Evolutionary conservation across 2,113 vertebrate genomes (phyloP).

Genomic region (Pluvianellus socialis): DNA sequence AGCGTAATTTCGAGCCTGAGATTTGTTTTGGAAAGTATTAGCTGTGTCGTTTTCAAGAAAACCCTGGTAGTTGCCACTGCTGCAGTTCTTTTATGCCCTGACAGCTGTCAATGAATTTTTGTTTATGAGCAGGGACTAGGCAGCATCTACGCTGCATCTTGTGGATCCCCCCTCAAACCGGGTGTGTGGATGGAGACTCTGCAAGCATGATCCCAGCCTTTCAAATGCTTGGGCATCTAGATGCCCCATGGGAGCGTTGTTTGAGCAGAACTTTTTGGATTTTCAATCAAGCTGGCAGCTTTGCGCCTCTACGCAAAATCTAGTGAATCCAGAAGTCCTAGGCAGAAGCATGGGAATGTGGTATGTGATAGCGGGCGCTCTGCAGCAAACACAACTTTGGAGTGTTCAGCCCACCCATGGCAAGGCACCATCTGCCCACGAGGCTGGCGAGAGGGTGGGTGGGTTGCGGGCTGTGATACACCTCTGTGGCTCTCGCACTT

Average conservation of each 20-base stretch:
- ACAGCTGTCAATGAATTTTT: neutral
- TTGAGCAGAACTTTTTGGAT: neutral
- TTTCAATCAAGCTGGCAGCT: neutral
- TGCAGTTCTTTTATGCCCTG: neutral
- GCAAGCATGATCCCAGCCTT: neutral
- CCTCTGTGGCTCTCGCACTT: neutral
- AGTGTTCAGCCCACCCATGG: neutral
- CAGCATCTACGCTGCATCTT: neutral
- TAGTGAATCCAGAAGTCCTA: neutral
- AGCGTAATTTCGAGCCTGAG: neutral
- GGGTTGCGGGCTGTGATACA: neutral
- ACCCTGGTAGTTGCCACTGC: neutral
- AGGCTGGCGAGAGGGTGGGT: neutral
- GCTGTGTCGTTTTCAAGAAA: neutral
- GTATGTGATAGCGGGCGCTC: fast-evolving
- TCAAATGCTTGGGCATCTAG: neutral
- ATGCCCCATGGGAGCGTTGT: neutral
- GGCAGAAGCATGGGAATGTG: neutral
- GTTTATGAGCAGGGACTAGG: neutral
- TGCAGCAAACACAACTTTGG: neutral
- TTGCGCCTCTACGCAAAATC: neutral
- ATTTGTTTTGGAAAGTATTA: neutral
- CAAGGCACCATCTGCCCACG: fast-evolving
- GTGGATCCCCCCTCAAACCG: neutral
- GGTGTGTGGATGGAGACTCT: neutral